A percentile compares a stretch with the other conserved stretches of the same genome.
Conservation (phyloP, 2,888 invertebrate species). For the Himalopsyche japonica region DNA sequence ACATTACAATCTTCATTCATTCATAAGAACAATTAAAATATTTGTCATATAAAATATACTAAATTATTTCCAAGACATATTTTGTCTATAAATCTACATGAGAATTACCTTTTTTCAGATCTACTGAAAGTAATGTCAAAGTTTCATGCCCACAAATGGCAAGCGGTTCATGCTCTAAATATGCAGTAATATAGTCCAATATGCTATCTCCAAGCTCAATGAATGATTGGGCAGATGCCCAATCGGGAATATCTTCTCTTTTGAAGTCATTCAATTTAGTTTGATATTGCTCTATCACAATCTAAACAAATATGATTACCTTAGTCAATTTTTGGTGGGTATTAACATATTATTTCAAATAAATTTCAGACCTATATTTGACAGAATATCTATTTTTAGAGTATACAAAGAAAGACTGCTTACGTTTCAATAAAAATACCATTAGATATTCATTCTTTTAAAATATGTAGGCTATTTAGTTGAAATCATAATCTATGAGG, state of each 20-base stretch:
- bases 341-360: no score
- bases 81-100: not conserved
- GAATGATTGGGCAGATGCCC: conserved; percentile 23
- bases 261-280: conserved; percentile 17
- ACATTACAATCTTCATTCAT: not conserved
- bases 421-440: no score
- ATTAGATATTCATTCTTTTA: no score
- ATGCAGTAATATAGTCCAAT: conserved; percentile 31
- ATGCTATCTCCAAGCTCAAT: conserved; percentile 33
- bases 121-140: not conserved
- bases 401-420: no score
- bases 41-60: not conserved
- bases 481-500: no score
- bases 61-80: not conserved
- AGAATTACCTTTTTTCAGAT: conserved; percentile 30
- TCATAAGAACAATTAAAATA: not conserved
- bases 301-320: conserved; percentile 2
- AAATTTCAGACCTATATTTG: no score
- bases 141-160: conserved; percentile 26
- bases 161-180: conserved; percentile 27
- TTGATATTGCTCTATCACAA: conserved; percentile 29
- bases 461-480: no score
- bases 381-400: no score
- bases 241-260: conserved; percentile 8
- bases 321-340: no score